Percentiles rank a stretch among this genome's conserved stretches.
Conservation (phyloP, 2,888 invertebrate species). For the Lasioglossum figueresi region DNA sequence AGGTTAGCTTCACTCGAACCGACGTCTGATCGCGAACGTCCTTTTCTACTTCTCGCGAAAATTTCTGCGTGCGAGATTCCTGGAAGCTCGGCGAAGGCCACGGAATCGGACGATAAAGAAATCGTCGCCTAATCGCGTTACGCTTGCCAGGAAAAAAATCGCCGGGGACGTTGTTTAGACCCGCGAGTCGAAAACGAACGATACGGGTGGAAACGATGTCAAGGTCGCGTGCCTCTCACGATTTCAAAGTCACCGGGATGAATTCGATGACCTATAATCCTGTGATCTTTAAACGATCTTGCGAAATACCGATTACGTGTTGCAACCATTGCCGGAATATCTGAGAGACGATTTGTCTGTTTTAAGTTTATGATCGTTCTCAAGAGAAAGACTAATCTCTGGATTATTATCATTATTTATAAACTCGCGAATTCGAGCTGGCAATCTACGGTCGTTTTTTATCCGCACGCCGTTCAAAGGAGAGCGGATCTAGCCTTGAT, state of each 20-base stretch:
- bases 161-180: neutral
- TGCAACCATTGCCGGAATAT: neutral
- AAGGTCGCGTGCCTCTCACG: slow-evolving; percentile 17
- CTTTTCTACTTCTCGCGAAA: neutral
- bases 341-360: neutral
- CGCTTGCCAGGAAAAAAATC: neutral
- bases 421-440: neutral
- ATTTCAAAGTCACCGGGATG: slow-evolving; percentile 10
- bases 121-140: slow-evolving; percentile 2
- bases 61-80: neutral
- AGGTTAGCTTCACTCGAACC: neutral
- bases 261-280: slow-evolving; percentile 11
- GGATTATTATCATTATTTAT: neutral
- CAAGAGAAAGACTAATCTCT: neutral
- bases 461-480: neutral
- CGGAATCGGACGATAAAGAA: neutral
- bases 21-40: neutral
- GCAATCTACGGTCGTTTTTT: slow-evolving; percentile 5
- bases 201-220: slow-evolving; percentile 30
- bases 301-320: neutral
- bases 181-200: slow-evolving; percentile 5
- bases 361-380: neutral
- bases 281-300: neutral
- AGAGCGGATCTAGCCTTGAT: slow-evolving; percentile 6
- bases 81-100: neutral